A percentile compares a stretch with the other conserved stretches of the same genome.
These are phyloP conservation scores for Beris chalybata DNA, from an alignment of 2,888 invertebrate species.

Conservation along the genomic window DNA sequence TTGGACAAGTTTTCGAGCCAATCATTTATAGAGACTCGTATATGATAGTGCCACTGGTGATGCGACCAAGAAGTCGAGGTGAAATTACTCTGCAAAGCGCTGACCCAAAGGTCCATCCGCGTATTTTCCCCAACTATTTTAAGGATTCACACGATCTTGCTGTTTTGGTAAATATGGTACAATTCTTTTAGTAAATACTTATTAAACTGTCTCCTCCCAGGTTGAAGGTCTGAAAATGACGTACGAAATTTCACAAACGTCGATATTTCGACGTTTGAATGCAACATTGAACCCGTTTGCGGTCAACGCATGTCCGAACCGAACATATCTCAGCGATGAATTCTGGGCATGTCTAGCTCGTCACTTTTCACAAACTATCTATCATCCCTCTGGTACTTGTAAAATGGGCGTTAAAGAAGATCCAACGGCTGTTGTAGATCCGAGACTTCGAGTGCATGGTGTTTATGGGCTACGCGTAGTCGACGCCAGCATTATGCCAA, in stretches of 20 bases:
- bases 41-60: constrained; percentile 68
- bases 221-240: constrained; percentile 75
- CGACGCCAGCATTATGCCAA: constrained; percentile 84
- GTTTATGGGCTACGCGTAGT: constrained; percentile 70
- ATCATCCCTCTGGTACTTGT: constrained; percentile 80
- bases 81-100: constrained; percentile 66
- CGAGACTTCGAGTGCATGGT: constrained; percentile 69
- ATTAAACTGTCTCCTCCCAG: constrained; percentile 52
- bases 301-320: constrained; percentile 66
- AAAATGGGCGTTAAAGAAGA: constrained; percentile 71
- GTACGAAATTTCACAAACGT: constrained; percentile 63
- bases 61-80: constrained; percentile 75
- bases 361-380: constrained; percentile 77
- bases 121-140: constrained; percentile 89
- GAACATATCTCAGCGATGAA: constrained; percentile 68
- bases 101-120: constrained; percentile 72
- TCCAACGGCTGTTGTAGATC: constrained; percentile 71
- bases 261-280: constrained; percentile 64
- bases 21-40: constrained; percentile 70
- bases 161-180: constrained; percentile 63
- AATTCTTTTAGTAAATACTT: constrained; percentile 4
- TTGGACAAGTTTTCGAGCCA: constrained; percentile 70
- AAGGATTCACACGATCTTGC: constrained; percentile 71
- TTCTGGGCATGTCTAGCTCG: constrained; percentile 77
- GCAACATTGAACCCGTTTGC: constrained; percentile 65